phyloP scores from a whole-genome alignment of 2,888 invertebrate species.

The Ornithoptera alexandrae region DNA sequence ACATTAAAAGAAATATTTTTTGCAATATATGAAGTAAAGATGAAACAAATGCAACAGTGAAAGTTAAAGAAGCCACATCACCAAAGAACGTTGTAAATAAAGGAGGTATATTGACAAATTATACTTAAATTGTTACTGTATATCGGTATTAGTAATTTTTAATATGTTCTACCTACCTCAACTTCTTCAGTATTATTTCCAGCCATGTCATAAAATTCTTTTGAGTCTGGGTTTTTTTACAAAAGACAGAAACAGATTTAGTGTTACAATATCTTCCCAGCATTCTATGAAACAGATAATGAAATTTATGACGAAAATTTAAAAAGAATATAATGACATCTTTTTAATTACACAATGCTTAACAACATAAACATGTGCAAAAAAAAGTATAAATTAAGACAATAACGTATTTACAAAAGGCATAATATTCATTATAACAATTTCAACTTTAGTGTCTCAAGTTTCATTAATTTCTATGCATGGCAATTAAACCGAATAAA shows the following conservation, averaged over 20 bases:
- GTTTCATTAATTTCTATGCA: not conserved
- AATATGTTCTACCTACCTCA: conserved; percentile 70
- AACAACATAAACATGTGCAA: no score
- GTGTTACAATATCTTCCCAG: conserved; percentile 50
- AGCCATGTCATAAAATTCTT: conserved; percentile 80
- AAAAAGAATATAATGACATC: no score
- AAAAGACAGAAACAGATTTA: conserved; percentile 54
- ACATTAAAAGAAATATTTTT: conserved; percentile 16
- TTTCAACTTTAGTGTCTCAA: no score
- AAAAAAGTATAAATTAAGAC: no score
- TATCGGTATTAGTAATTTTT: conserved; percentile 32
- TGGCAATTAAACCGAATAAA: not conserved
- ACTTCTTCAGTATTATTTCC: conserved; percentile 81
- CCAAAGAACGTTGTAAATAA: conserved; percentile 52
- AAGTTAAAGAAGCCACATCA: conserved; percentile 76
- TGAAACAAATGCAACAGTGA: conserved; percentile 69
- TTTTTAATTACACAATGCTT: no score
- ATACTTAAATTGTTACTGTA: conserved; percentile 21
- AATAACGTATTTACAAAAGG: no score
- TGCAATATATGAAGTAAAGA: conserved; percentile 46
- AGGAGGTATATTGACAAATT: conserved; percentile 37
- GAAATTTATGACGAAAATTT: not conserved
- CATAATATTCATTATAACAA: no score
- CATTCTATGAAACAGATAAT: conserved; percentile 8
- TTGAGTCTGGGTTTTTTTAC: conserved; percentile 60